Evolutionary conservation across 2,888 invertebrate species (phyloP).

Genomic region (Drosophila yooni): DNA sequence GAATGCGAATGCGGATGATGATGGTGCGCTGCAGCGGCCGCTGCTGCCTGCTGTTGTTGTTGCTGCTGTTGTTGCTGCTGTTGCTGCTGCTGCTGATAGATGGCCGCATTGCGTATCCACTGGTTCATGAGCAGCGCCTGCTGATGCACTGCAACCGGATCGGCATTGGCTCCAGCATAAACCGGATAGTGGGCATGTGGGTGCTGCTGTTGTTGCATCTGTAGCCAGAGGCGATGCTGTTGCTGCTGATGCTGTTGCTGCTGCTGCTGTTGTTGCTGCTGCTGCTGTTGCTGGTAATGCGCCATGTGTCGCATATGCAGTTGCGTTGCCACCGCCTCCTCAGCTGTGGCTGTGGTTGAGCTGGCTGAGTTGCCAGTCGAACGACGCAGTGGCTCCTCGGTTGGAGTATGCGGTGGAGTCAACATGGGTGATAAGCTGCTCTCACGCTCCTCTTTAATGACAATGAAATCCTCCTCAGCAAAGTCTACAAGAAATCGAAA

Average conservation of each 20-base stretch:
- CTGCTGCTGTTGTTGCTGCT: slow-evolving; percentile 58
- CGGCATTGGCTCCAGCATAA: slow-evolving; percentile 82
- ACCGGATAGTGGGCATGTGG: slow-evolving; percentile 78
- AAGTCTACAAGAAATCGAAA: slow-evolving; percentile 85
- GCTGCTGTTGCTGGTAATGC: slow-evolving; percentile 67
- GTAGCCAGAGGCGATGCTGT: slow-evolving; percentile 58
- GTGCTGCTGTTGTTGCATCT: slow-evolving; percentile 70
- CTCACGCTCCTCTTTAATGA: slow-evolving; percentile 88
- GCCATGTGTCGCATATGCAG: slow-evolving; percentile 72
- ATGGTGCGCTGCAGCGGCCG: slow-evolving; percentile 83
- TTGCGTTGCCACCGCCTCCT: slow-evolving; percentile 78
- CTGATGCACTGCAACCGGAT: slow-evolving; percentile 86
- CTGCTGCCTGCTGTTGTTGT: slow-evolving; percentile 41
- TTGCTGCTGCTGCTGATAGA: slow-evolving; percentile 86
- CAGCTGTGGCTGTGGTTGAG: slow-evolving; percentile 53
- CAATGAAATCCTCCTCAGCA: slow-evolving; percentile 87
- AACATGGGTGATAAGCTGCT: slow-evolving; percentile 87
- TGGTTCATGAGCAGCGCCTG: slow-evolving; percentile 89
- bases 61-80: slow-evolving; percentile 48
- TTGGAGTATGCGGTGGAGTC: slow-evolving; percentile 91
- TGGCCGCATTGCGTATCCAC: slow-evolving; percentile 90
- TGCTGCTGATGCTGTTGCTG: slow-evolving; percentile 75
- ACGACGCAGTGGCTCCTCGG: slow-evolving; percentile 85
- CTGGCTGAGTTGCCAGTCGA: slow-evolving; percentile 33
- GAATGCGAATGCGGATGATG: slow-evolving; percentile 83